A percentile compares a stretch with the other conserved stretches of the same genome.
Evolutionary conservation across 2,888 invertebrate genomes (phyloP).

Genomic region (Muschampia plurimacula): DNA sequence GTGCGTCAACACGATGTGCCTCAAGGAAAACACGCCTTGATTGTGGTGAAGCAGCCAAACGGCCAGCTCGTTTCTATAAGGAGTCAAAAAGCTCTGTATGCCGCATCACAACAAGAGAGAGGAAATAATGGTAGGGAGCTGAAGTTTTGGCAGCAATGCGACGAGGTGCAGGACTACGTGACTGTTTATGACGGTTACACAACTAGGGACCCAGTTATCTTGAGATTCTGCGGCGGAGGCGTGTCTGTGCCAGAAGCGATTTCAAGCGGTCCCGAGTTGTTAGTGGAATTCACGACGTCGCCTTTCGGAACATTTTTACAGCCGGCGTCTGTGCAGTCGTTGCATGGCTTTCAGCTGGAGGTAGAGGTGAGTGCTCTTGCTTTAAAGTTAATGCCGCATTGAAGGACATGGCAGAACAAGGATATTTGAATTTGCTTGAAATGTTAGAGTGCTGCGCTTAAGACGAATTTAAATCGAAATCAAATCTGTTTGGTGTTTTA

Average conservation of each 20-base stretch:
- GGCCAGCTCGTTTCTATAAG: conserved; percentile 94
- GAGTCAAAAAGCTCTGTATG: conserved; percentile 90
- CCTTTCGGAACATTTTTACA: conserved; percentile 95
- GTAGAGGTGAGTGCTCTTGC: conserved; percentile 82
- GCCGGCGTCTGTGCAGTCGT: conserved; percentile 90
- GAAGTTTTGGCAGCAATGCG: conserved; percentile 94
- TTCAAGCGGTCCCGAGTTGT: conserved; percentile 94
- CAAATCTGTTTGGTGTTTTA: not conserved
- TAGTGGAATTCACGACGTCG: conserved; percentile 96
- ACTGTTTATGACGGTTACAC: conserved; percentile 96
- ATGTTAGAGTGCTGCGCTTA: not conserved
- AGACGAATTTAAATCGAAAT: not conserved
- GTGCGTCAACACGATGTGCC: conserved; percentile 75
- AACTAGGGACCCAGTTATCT: conserved; percentile 93
- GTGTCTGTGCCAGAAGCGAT: conserved; percentile 94
- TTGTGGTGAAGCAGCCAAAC: conserved; percentile 93
- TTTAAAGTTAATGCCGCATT: conserved; percentile 28
- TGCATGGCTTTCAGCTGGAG: conserved; percentile 96
- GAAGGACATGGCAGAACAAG: conserved; percentile 23
- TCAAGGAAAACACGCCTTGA: conserved; percentile 94
- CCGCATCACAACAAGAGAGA: conserved; percentile 81
- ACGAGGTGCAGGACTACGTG: conserved; percentile 95
- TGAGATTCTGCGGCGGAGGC: conserved; percentile 96
- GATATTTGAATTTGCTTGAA: conserved; percentile 16
- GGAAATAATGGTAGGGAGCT: conserved; percentile 85